Base-by-base conservation (phyloP, 2,888 invertebrate species). In the Watsonalla binaria region DNA sequence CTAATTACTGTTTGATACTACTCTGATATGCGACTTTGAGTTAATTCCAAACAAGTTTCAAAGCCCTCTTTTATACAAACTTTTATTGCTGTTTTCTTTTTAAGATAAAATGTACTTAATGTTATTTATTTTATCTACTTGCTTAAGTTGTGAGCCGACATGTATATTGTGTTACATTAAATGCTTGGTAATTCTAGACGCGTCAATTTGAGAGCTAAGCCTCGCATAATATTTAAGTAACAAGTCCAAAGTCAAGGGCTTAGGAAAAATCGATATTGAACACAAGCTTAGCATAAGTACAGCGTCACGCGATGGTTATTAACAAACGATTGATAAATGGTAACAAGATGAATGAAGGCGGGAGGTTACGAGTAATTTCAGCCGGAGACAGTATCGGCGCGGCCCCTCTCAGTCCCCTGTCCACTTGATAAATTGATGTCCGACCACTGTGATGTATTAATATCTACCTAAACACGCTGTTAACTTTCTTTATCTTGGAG, bases 351-450 rank as follows among this genome's bases (percentile, higher is more conserved):
- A 66, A 78, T 73, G 70, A 60, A 64, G 57, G 60, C 58, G 64
- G 57, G 61, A 66, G 77, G 75, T 76, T 70, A 72, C 72, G 70
- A 75, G 79, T 77, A 80, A 80, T 78, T 65, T 58, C 57, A 59
- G 57, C 57, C 53, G 61, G 59, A 54, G 56, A 56, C 60, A 65
- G 65, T 68, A 66, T 72, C 70, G 57, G 64, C 60, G 42, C 60
- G 65, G 56, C 59, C 54, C 56, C 15, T 56, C 49, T 49, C 60
- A 53, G 62, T 62, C 78, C 80, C 78, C 70, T 78, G 79, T 81
- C 80, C 63, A 49, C 63, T 71, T 81, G 81, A 81, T 81, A 79
- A 81, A 81, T 81, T 75, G 80, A 76, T 69, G 77, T 74, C 76
- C 67, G 56, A 60, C 72, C 62, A 61, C 63, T 51, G 64, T 77